Base-by-base conservation (phyloP, 2,797 vertebrate genomes). In the Hoplostethus atlanticus region DNA sequence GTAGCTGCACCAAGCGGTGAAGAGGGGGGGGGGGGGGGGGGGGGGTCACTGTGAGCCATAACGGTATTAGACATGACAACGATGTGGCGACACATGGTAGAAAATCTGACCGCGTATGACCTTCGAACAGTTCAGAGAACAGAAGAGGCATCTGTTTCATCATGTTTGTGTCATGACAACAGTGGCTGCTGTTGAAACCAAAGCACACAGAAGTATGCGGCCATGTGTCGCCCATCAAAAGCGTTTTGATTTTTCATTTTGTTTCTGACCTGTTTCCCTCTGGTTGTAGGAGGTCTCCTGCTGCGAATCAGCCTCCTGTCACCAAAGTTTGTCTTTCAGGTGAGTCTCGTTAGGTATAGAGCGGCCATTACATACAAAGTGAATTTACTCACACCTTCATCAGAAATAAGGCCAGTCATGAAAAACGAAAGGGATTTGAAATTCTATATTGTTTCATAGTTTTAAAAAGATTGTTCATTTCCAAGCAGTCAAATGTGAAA, bases 301-400 rank as follows among this genome's bases (percentile, higher is more conserved):
- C 95, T 44, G 87, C 94, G 2, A 96, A 86, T 86, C 97, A 98
- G 74, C 96, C 97, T 0, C 83, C 95, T 11, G 81, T 96, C 72
- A 93, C 95, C 88, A 97, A 94, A 93, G 95, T 95, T 64, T 97
- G 94, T 81, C 93, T 96, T 64, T 96, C 96, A 95, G 98, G 98
- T 99, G 93, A 30, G 96, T 84, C 12, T 31, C 4, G 3, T 36
- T 48, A 9, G 1, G n/a, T 21, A 31, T 12, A n/a, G 38, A 13
- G 31, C 25, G 8, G 55, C 6, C n/a, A 42, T 31, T 12, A 13
- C 0, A 34, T n/a, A 31, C 48, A 38, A 34, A 57, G 7, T 3
- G 0, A 34, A 5, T 58, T 68, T 25, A 47, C 3, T 30, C 5
- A 10, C 44, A 55, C 21, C 34, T 30, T 68, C 17, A 21, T 58